These are phyloP conservation scores for Ligdia adustata DNA, from an alignment of 2,888 invertebrate species.

Conservation along the genomic window DNA sequence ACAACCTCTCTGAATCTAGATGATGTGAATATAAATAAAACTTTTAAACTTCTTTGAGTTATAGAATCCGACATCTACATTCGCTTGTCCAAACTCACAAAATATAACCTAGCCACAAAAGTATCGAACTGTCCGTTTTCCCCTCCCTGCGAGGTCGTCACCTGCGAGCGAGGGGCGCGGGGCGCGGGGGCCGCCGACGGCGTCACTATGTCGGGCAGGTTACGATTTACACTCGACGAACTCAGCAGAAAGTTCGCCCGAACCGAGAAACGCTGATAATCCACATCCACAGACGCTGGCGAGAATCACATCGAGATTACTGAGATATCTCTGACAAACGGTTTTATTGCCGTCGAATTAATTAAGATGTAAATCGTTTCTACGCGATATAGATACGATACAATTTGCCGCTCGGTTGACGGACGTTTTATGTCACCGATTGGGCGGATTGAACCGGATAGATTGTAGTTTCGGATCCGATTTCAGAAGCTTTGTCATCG, in stretches of 20 bases:
- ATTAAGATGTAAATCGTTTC: conserved; percentile 56
- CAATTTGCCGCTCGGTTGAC: conserved; percentile 19
- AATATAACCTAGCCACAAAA: too few species aligned
- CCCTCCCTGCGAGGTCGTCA: conserved; percentile 69
- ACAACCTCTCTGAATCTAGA: too few species aligned
- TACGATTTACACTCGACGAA: conserved; percentile 83
- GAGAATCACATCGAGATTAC: conserved; percentile 80
- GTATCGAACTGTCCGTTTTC: conserved; percentile 37
- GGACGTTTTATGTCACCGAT: conserved; percentile 18
- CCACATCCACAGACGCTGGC: conserved; percentile 71
- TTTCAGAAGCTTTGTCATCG: conserved; percentile 15
- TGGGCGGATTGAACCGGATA: conserved; percentile 8
- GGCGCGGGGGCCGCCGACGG: conserved; percentile 60
- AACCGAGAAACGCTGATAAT: conserved; percentile 79
- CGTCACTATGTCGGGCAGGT: conserved; percentile 82
- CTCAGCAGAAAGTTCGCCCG: conserved; percentile 80
- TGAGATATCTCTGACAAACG: conserved; percentile 58
- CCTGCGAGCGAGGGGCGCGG: conserved; percentile 61
- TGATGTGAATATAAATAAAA: too few species aligned
- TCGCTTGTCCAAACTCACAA: too few species aligned
- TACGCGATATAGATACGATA: conserved; percentile 25
- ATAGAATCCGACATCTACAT: too few species aligned
- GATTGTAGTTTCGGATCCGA: conserved; percentile 14
- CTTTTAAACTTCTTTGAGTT: too few species aligned
- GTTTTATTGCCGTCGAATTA: conserved; percentile 64